Conservation (phyloP, 2,888 invertebrate genomes). For the Tillus elongatus region DNA sequence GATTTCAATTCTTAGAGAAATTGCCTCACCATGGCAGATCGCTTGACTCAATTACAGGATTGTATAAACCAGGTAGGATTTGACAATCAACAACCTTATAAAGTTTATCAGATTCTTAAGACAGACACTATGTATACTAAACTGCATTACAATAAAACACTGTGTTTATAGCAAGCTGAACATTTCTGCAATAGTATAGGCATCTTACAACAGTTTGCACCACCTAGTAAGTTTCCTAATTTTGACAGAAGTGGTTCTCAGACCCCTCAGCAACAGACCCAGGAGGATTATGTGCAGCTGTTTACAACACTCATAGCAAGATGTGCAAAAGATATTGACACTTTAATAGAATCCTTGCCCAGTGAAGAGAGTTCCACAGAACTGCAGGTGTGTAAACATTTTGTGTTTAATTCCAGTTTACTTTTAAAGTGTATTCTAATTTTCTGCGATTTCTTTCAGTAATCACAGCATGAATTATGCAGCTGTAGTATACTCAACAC, state of each 20-base stretch:
- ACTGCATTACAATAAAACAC: no score
- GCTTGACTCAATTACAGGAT: conserved; percentile 90
- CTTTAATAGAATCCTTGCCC: conserved; percentile 88
- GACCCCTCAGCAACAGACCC: conserved; percentile 70
- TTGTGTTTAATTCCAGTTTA: no score
- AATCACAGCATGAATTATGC: no score
- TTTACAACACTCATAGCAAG: conserved; percentile 92
- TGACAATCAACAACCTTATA: no score
- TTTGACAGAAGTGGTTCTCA: conserved; percentile 81
- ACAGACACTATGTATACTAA: no score
- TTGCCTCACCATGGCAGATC: conserved; percentile 98
- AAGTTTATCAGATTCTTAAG: no score
- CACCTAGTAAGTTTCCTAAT: conserved; percentile 87
- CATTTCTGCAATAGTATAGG: conserved; percentile 98
- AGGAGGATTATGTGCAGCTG: conserved; percentile 83
- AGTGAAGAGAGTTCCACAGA: conserved; percentile 94
- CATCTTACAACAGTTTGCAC: conserved; percentile 88
- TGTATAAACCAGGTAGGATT: conserved; percentile 83
- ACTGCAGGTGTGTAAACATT: no score
- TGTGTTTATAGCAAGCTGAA: conserved; percentile 95
- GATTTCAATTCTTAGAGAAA: no score
- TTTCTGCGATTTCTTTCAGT: no score
- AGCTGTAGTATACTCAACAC: no score
- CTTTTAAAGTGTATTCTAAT: no score
- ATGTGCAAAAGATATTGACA: conserved; percentile 96